phyloP scores from a whole-genome alignment of 2,113 vertebrate genomes.

The Hystrix cristata region DNA sequence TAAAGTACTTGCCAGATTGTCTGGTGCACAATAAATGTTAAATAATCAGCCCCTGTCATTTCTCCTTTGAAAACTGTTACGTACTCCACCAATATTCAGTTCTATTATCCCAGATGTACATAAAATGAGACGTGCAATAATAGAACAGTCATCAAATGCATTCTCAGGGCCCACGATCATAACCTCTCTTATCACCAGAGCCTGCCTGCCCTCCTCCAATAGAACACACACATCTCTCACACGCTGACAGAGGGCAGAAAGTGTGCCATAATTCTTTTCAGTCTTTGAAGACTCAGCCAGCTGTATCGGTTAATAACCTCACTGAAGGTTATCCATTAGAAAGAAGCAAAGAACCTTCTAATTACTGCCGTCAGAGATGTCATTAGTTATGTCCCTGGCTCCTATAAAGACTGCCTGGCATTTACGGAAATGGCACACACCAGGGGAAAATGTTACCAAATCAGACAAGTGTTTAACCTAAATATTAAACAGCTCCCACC shows the following conservation, averaged over 20 bases:
- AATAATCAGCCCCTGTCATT: constrained; percentile 7
- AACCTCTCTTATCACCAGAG: constrained; percentile 7
- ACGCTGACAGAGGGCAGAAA: background rate
- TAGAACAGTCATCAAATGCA: background rate
- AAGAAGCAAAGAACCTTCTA: background rate
- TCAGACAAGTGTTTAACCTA: background rate
- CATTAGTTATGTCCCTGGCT: background rate
- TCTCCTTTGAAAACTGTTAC: constrained; percentile 65
- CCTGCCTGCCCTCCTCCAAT: background rate
- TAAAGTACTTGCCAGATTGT: background rate
- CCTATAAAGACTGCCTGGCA: background rate
- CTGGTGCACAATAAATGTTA: constrained; percentile 7
- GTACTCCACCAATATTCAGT: background rate
- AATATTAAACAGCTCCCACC: constrained; percentile 10
- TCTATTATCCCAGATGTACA: constrained; percentile 36
- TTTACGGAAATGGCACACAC: background rate
- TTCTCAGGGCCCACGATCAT: background rate
- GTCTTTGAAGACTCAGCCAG: constrained; percentile 44
- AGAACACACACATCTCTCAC: background rate
- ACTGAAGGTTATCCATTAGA: constrained; percentile 62
- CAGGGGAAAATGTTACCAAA: constrained; percentile 17
- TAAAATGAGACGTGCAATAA: background rate
- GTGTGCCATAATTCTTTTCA: background rate
- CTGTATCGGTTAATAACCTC: constrained; percentile 59
- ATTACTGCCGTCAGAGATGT: constrained; percentile 22